These are phyloP conservation scores for Apamea sordens DNA, from an alignment of 2,888 invertebrate genomes.

Conservation along the genomic window DNA sequence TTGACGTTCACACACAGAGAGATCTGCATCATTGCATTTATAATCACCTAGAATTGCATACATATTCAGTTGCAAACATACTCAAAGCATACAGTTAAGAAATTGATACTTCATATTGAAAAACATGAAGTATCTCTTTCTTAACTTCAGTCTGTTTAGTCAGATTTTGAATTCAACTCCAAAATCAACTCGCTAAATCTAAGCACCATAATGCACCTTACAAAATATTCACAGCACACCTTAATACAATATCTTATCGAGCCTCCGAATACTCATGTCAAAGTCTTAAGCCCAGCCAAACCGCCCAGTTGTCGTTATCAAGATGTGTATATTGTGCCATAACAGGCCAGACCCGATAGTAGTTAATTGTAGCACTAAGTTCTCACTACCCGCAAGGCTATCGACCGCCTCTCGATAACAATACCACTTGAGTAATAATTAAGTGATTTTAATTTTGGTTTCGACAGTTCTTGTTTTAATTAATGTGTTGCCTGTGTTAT, in stretches of 20 bases:
- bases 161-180: constrained; percentile 13
- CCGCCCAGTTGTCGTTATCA: constrained; percentile 60
- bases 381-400: constrained; percentile 64
- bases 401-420: constrained; percentile 62
- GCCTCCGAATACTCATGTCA: constrained; percentile 64
- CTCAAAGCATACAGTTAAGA: not conserved
- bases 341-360: constrained; percentile 57
- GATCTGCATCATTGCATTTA: not conserved
- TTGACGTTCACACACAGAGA: no score
- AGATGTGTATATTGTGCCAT: constrained; percentile 65
- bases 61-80: no score
- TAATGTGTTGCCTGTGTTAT: constrained; percentile 38
- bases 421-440: constrained; percentile 64
- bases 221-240: constrained; percentile 56
- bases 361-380: constrained; percentile 65
- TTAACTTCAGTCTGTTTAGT: not conserved
- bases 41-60: not conserved
- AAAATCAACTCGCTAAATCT: constrained; percentile 9
- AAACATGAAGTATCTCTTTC: no score
- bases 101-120: not conserved
- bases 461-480: constrained; percentile 58
- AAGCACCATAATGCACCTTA: constrained; percentile 14
- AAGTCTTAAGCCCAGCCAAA: constrained; percentile 54
- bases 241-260: constrained; percentile 59
- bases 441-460: constrained; percentile 61